Conservation (phyloP, 1,140 invertebrate genomes). For the Bombus vancouverensis region DNA sequence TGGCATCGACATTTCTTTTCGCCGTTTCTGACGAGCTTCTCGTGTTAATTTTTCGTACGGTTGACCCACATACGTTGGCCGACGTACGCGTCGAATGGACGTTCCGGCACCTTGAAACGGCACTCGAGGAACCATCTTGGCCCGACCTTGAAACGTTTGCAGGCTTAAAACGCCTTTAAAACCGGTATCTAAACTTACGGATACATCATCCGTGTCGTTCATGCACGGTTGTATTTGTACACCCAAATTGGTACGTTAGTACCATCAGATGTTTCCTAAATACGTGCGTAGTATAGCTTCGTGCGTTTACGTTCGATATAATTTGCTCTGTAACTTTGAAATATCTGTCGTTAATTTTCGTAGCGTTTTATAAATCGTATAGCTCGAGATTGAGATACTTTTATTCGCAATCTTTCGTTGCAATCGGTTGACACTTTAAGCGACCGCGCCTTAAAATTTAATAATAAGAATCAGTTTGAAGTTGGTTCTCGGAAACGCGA, state of each 20-base stretch:
- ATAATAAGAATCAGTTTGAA: conserved; percentile 6
- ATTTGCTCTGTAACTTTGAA: not conserved
- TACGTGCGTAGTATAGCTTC: too few relatives aligned
- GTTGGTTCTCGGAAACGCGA: conserved; percentile 34
- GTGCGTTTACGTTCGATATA: not conserved
- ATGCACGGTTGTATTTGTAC: conserved; percentile 34
- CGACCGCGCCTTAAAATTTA: conserved; percentile 5
- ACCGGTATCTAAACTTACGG: conserved; percentile 62
- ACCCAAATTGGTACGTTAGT: not conserved
- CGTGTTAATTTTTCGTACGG: conserved; percentile 56
- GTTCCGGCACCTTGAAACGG: conserved; percentile 30
- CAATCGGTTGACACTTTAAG: not conserved
- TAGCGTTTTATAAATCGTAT: too few relatives aligned
- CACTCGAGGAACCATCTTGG: not conserved
- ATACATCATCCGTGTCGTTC: not conserved
- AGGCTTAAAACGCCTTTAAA: conserved; percentile 63
- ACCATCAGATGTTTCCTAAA: not conserved
- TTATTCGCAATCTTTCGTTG: not conserved
- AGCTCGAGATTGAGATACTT: not conserved
- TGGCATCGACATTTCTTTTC: conserved; percentile 15
- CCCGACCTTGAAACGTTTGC: conserved; percentile 65
- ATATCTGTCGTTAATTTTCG: not conserved
- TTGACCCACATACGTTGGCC: conserved; percentile 43
- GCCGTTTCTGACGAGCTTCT: conserved; percentile 52
- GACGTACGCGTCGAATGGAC: conserved; percentile 1